A percentile compares a stretch with the other conserved stretches of the same genome.
Conservation (phyloP, 2,888 invertebrate species). For the Caenorhabditis uteleia region DNA sequence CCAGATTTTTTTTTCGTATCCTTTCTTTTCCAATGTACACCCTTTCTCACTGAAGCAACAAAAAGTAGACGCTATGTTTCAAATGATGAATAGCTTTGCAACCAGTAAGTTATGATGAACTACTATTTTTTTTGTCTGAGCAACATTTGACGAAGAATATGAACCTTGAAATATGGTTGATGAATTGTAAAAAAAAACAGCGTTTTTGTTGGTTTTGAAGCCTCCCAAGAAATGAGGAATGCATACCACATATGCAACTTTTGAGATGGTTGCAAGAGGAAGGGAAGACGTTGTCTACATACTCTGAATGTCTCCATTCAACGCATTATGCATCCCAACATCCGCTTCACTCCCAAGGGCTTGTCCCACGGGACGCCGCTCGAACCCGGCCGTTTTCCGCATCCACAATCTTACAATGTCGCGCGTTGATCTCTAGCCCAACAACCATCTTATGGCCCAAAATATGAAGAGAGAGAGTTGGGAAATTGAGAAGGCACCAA, state of each 20-base stretch:
- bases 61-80: slow-evolving; percentile 11
- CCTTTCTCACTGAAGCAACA: too few relatives aligned
- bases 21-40: too few relatives aligned
- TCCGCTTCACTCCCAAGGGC: slow-evolving; percentile 37
- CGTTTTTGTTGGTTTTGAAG: not conserved
- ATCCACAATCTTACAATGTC: slow-evolving; percentile 11
- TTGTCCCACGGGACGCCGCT: slow-evolving; percentile 29
- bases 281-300: not conserved
- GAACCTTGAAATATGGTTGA: too few relatives aligned
- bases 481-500: slow-evolving; percentile 38
- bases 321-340: too few relatives aligned
- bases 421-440: slow-evolving; percentile 31
- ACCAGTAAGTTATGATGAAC: slow-evolving; percentile 18
- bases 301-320: not conserved
- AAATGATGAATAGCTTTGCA: slow-evolving; percentile 10
- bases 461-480: slow-evolving; percentile 29
- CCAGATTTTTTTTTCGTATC: too few relatives aligned
- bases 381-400: not conserved
- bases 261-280: not conserved
- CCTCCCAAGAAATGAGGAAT: not conserved
- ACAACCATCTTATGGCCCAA: slow-evolving; percentile 32
- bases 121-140: too few relatives aligned
- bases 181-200: slow-evolving; percentile 4
- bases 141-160: too few relatives aligned
- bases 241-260: not conserved